phyloP scores from a whole-genome alignment of 1,140 invertebrate genomes.

The Camponotus pennsylvanicus region DNA sequence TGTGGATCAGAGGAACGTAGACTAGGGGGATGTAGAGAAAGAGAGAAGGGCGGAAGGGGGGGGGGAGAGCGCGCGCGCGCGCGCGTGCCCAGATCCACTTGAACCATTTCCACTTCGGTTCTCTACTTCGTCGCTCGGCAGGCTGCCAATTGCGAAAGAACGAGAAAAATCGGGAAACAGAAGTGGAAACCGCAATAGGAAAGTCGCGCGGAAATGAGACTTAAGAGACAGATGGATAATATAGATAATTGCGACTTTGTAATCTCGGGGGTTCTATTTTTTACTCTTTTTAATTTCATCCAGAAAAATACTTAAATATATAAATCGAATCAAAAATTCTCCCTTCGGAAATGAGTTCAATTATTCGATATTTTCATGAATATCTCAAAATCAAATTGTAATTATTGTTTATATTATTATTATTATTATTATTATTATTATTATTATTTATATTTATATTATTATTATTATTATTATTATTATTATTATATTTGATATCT shows the following conservation, averaged over 20 bases:
- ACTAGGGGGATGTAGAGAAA: constrained; percentile 35
- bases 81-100: constrained; percentile 65
- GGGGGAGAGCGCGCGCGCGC: too few relatives aligned
- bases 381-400: background rate
- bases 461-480: constrained; percentile 40
- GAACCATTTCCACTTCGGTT: constrained; percentile 73
- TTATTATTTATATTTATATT: background rate
- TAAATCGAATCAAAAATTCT: background rate
- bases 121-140: constrained; percentile 46
- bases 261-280: constrained; percentile 18
- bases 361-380: background rate
- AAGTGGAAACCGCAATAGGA: constrained; percentile 17
- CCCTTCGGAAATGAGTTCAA: background rate
- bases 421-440: background rate
- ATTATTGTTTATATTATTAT: background rate
- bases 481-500: constrained; percentile 9
- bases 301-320: background rate
- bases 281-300: background rate
- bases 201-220: background rate
- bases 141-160: constrained; percentile 52
- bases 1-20: constrained; percentile 34
- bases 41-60: too few relatives aligned
- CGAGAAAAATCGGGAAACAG: constrained; percentile 57
- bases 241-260: constrained; percentile 10
- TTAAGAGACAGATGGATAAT: background rate